These are phyloP conservation scores for Phalangium opilio DNA, from an alignment of 2,888 invertebrate species.

Conservation along the genomic window DNA sequence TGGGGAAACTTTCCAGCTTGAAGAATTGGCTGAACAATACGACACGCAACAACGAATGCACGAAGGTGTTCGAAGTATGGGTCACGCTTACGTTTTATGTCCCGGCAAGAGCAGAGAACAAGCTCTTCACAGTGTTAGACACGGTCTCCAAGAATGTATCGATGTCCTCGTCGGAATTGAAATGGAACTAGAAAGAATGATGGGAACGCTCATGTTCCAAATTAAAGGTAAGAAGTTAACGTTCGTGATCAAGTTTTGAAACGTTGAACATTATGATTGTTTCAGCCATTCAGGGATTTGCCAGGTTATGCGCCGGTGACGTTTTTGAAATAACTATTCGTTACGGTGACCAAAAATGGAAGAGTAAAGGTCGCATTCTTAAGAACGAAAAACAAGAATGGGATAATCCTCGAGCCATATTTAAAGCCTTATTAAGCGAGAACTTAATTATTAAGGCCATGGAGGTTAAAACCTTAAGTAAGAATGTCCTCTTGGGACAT, in stretches of 20 bases:
- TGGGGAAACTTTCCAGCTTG: slow-evolving; percentile 31
- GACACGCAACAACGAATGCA: slow-evolving; percentile 34
- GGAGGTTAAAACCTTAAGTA: slow-evolving; percentile 31
- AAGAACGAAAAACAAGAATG: slow-evolving; percentile 37
- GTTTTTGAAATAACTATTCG: slow-evolving; percentile 40
- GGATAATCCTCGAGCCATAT: slow-evolving; percentile 31
- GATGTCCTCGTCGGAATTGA: slow-evolving; percentile 37
- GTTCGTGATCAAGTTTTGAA: background rate
- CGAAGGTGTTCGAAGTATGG: slow-evolving; percentile 37
- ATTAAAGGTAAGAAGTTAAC: slow-evolving; percentile 32
- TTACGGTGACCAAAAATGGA: slow-evolving; percentile 42
- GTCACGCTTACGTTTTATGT: slow-evolving; percentile 34
- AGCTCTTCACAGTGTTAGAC: slow-evolving; percentile 33
- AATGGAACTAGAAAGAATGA: slow-evolving; percentile 35
- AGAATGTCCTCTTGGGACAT: slow-evolving; percentile 35
- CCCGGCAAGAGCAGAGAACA: slow-evolving; percentile 31
- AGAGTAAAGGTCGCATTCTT: slow-evolving; percentile 37
- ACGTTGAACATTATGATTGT: background rate
- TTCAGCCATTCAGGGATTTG: slow-evolving; percentile 41
- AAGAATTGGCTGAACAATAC: slow-evolving; percentile 37
- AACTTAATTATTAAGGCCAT: slow-evolving; percentile 37
- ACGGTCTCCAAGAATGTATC: slow-evolving; percentile 34
- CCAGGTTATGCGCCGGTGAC: slow-evolving; percentile 41
- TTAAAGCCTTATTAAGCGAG: slow-evolving; percentile 37
- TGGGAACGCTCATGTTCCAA: slow-evolving; percentile 37